Evolutionary conservation across 92 coral and sea anemone species (phyloP).

Genomic region (Phenganax stokvisi): DNA sequence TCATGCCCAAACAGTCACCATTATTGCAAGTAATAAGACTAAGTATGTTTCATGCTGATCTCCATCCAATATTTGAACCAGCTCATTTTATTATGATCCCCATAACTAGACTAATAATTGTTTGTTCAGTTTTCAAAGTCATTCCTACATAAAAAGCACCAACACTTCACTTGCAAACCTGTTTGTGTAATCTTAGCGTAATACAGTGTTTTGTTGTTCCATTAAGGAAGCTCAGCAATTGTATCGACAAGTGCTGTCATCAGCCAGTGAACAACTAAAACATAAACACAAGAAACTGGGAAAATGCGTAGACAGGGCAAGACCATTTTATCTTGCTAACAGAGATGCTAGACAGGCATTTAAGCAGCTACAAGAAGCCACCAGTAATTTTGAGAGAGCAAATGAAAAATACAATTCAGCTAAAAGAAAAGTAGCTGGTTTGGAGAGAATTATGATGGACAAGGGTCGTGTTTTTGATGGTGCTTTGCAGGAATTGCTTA

Average conservation of each 20-base stretch:
- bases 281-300: conserved; percentile 74
- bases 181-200: neutral
- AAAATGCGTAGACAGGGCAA: conserved; percentile 81
- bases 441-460: conserved; percentile 71
- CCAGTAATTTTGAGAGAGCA: conserved; percentile 87
- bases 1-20: too few species aligned
- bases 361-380: conserved; percentile 66
- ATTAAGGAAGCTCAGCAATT: conserved; percentile 82
- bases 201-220: neutral
- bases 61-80: too few species aligned
- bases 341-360: conserved; percentile 81
- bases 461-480: conserved; percentile 75
- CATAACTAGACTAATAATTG: too few species aligned
- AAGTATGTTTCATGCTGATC: too few species aligned
- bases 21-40: too few species aligned
- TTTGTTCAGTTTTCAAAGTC: too few species aligned
- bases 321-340: conserved; percentile 84
- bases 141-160: too few species aligned
- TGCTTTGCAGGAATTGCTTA: conserved; percentile 88
- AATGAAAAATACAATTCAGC: conserved; percentile 88
- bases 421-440: conserved; percentile 64
- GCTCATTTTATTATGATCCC: too few species aligned
- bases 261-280: conserved; percentile 74
- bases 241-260: conserved; percentile 83
- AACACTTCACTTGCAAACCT: too few species aligned